Evolutionary conservation across 2,113 vertebrate species (phyloP).

Genomic region (Glareola pratincola): DNA sequence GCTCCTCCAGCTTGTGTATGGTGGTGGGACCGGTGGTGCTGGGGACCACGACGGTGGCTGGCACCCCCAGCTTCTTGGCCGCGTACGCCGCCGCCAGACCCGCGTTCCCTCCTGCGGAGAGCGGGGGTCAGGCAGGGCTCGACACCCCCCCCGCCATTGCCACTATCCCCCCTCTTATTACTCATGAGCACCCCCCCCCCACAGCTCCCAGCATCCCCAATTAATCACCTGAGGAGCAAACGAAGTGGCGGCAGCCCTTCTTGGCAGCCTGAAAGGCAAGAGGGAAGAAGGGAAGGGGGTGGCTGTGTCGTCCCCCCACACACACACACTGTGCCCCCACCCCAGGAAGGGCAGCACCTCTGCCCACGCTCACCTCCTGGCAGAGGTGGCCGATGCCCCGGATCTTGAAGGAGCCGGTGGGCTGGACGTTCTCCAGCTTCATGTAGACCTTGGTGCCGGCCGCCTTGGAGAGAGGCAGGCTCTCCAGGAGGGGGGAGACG

Average conservation of each 20-base stretch:
- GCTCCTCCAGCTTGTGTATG: conserved; percentile 76
- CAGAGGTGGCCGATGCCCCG: conserved; percentile 88
- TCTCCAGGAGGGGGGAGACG: conserved; percentile 83
- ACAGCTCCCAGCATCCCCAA: background rate
- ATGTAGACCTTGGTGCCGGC: conserved; percentile 80
- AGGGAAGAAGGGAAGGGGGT: background rate
- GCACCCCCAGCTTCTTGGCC: conserved; percentile 79
- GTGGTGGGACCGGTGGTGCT: conserved; percentile 66
- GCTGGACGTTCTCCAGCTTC: conserved; percentile 89
- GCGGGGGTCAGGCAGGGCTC: background rate
- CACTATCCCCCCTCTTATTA: rapidly evolving
- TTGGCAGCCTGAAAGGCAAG: conserved; percentile 76
- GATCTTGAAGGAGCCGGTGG: conserved; percentile 91
- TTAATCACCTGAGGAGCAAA: conserved; percentile 90
- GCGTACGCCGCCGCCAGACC: conserved; percentile 84
- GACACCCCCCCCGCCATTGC: rapidly evolving
- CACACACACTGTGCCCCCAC: rapidly evolving
- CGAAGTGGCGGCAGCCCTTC: conserved; percentile 78
- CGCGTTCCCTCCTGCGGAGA: conserved; percentile 83
- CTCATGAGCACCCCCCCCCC: background rate
- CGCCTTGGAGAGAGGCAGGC: conserved; percentile 76
- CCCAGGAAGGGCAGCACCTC: background rate
- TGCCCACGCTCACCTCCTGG: conserved; percentile 75
- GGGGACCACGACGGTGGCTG: conserved; percentile 86
- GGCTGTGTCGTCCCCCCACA: too few relatives aligned